These are phyloP conservation scores for Donacobius atricapilla DNA, from an alignment of 2,113 vertebrate species.

Conservation along the genomic window DNA sequence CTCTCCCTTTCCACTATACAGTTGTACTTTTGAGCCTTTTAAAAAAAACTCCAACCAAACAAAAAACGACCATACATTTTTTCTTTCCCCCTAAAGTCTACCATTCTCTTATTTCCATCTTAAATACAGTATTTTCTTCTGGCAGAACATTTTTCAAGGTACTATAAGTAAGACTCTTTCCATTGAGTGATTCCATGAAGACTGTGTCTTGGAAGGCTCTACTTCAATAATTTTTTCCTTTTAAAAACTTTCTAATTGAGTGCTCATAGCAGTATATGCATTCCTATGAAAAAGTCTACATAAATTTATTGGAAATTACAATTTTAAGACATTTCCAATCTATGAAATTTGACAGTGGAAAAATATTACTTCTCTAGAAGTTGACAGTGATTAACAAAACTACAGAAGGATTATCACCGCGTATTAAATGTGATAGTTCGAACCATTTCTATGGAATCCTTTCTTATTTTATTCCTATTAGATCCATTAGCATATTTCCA, in stretches of 20 bases:
- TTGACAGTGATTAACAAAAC: conserved; percentile 21
- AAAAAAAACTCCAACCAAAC: not conserved
- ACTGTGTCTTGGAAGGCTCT: not conserved
- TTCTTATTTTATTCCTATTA: conserved; percentile 16
- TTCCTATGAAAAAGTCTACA: not conserved
- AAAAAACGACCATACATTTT: not conserved
- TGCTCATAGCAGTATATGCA: not conserved
- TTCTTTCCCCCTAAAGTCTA: not conserved
- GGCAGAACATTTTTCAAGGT: not conserved
- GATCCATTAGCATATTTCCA: conserved; percentile 23
- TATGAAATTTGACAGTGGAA: not conserved
- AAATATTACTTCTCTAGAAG: conserved; percentile 22
- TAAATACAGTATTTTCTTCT: not conserved
- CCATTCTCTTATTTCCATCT: not conserved
- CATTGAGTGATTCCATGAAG: not conserved
- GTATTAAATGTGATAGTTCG: not conserved
- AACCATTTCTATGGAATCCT: not conserved
- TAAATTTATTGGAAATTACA: conserved; percentile 18
- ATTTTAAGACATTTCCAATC: not conserved
- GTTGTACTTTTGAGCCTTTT: not conserved
- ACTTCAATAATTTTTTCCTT: not conserved
- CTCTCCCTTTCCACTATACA: not conserved
- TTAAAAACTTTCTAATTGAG: not conserved
- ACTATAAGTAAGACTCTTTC: not conserved
- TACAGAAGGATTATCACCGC: conserved; percentile 15